A percentile compares a stretch with the other conserved stretches of the same genome.
phyloP scores from a whole-genome alignment of 2,888 invertebrate species.

The Drosophila siamana region DNA sequence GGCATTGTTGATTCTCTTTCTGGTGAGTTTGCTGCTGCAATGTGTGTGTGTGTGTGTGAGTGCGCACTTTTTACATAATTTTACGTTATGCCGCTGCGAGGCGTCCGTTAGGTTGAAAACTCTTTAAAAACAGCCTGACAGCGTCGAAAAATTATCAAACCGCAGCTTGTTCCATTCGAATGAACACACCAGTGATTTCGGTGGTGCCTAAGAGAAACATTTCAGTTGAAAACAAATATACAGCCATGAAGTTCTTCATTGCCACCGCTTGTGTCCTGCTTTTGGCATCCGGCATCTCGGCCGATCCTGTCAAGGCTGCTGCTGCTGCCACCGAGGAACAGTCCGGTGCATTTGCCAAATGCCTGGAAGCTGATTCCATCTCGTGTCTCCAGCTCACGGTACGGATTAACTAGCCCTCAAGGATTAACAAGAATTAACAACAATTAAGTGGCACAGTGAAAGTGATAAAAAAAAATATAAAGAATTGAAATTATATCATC shows the following conservation, averaged over 20 bases:
- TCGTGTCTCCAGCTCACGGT: conserved; percentile 88
- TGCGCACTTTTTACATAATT: conserved; percentile 76
- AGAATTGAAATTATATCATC: conserved; percentile 36
- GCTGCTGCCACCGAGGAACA: conserved; percentile 57
- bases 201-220: conserved; percentile 79
- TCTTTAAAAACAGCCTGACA: conserved; percentile 86
- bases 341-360: conserved; percentile 86
- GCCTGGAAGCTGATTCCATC: conserved; percentile 88
- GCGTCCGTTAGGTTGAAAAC: conserved; percentile 80
- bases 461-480: conserved; percentile 47
- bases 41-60: conserved; percentile 39
- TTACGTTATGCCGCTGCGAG: conserved; percentile 71
- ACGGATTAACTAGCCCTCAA: conserved; percentile 77
- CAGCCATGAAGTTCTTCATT: conserved; percentile 83
- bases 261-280: conserved; percentile 83
- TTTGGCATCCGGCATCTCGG: conserved; percentile 81
- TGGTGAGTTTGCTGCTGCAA: neutral
- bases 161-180: conserved; percentile 86
- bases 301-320: conserved; percentile 78
- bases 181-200: conserved; percentile 85
- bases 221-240: conserved; percentile 54
- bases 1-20: conserved; percentile 38
- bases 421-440: conserved; percentile 57
- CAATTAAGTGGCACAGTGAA: conserved; percentile 59
- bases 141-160: conserved; percentile 86